Evolutionary conservation across 2,888 invertebrate species (phyloP).

Genomic region (Catocala fraxini): DNA sequence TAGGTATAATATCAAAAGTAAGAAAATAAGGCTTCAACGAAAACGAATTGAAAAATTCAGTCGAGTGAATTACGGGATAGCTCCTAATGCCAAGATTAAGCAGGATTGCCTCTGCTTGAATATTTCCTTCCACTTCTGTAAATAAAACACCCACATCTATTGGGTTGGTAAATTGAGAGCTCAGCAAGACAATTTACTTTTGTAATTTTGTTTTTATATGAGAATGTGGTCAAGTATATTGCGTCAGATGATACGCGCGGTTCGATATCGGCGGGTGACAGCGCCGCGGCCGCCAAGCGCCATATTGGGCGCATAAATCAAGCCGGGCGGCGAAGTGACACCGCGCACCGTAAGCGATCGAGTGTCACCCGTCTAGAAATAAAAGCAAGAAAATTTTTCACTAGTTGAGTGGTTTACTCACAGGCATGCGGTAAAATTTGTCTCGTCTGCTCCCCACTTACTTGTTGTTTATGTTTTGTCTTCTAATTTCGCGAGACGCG

Average conservation of each 20-base stretch:
- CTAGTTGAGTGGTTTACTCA: conserved; percentile 83
- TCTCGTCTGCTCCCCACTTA: conserved; percentile 62
- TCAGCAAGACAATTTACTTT: conserved; percentile 53
- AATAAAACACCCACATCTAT: conserved; percentile 51
- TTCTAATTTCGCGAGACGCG: conserved; percentile 49
- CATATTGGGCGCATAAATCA: conserved; percentile 88
- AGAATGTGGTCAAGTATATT: conserved; percentile 61
- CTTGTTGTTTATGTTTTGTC: conserved; percentile 52
- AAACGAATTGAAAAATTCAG: conserved; percentile 53
- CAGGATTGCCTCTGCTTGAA: conserved; percentile 49
- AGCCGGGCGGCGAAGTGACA: conserved; percentile 80
- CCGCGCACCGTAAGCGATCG: conserved; percentile 83
- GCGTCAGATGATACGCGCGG: conserved; percentile 72
- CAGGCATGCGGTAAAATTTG: conserved; percentile 81
- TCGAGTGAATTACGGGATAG: conserved; percentile 50
- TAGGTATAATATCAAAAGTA: conserved; percentile 33
- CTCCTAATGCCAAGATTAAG: conserved; percentile 52
- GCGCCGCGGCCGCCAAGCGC: conserved; percentile 57
- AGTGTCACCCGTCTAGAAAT: conserved; percentile 83
- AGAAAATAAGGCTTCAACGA: conserved; percentile 40
- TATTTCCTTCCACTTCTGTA: conserved; percentile 47
- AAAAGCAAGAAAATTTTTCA: conserved; percentile 82
- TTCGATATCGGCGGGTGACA: conserved; percentile 83
- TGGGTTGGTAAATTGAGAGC: conserved; percentile 47
- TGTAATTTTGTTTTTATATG: conserved; percentile 49